Percentiles rank a stretch among this genome's conserved stretches.
phyloP scores from a whole-genome alignment of 2,888 invertebrate genomes.

The Caradrina clavipalpis region DNA sequence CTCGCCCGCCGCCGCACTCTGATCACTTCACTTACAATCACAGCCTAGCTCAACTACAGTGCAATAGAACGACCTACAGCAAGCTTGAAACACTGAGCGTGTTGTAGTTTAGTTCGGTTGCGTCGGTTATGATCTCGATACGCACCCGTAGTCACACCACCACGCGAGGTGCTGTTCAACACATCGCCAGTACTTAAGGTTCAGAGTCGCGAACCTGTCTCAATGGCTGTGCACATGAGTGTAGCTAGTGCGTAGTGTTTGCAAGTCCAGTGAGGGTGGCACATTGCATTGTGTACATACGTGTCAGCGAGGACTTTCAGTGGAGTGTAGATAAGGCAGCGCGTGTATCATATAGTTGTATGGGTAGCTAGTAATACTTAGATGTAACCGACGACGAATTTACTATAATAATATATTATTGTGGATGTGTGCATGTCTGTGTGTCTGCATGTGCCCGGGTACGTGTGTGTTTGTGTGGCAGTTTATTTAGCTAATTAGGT shows the following conservation, averaged over 20 bases:
- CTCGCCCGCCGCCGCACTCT: background rate
- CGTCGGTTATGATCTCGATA: background rate
- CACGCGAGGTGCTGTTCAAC: background rate
- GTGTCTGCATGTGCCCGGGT: conserved; percentile 37
- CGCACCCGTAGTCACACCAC: background rate
- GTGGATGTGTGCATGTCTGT: conserved; percentile 47
- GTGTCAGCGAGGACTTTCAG: conserved; percentile 18
- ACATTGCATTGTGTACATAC: background rate
- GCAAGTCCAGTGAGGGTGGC: conserved; percentile 22
- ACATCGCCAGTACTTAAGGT: too few relatives aligned
- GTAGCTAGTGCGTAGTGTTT: background rate
- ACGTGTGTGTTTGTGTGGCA: conserved; percentile 46
- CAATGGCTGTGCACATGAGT: too few relatives aligned
- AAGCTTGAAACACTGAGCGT: background rate
- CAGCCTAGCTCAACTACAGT: background rate
- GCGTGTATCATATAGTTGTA: conserved; percentile 50
- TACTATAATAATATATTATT: conserved; percentile 76
- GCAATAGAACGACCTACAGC: background rate
- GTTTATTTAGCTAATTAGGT: conserved; percentile 62
- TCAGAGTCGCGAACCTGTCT: too few relatives aligned
- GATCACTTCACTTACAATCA: conserved; percentile 33
- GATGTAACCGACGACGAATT: conserved; percentile 76
- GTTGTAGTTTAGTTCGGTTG: background rate
- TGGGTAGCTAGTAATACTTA: conserved; percentile 41
- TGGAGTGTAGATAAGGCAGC: conserved; percentile 18